Evolutionary conservation across 2,113 vertebrate species (phyloP), one percentile per base, ranked within the genome.

Genomic region (Tetrax tetrax): DNA sequence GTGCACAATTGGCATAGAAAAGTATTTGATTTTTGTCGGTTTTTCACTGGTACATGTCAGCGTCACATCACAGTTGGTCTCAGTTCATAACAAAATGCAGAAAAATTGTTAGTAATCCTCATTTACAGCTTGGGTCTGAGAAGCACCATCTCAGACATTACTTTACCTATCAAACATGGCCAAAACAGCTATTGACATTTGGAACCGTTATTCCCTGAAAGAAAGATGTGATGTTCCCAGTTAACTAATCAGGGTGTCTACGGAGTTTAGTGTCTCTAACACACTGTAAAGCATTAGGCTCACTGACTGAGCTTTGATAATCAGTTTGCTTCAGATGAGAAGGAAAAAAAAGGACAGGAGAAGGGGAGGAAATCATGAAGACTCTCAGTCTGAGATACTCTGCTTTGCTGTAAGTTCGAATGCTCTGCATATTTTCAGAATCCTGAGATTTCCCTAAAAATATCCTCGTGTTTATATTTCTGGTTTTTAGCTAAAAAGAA

Each of bases 1-100:
- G 96, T 97, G 83, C 76, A 96, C 86, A 96, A 97, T 97, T 97
- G 96, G 96, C 96, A 96, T 94, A 94, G 94, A 96, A 81, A 95
- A 96, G 82, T 83, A 95, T 66, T 94, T 92, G 94, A 96, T 95
- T 95, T 95, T 91, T 93, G 90, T 94, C 6, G 0, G 1, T 5
- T 75, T 92, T 93, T 87, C 60, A 63, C 95, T 96, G 86, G 66
- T 97, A 95, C 69, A 72, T 96, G 91, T 97, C 95, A 97, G 68
- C 94, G 91, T 94, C 97, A 96, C 91, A 94, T 97, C 90, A 91
- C 96, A 97, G 89, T 97, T 69, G 57, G 90, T 91, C 83, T 96
- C 93, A 83, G 71, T 96, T 94, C 94, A 91, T 95, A 94, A 91
- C 31, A 61, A 95, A 92, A 89, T 76, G 88, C 90, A 92, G 94